These are phyloP conservation scores for Rhaphigaster nebulosa DNA, from an alignment of 2,888 invertebrate genomes.

Conservation along the genomic window DNA sequence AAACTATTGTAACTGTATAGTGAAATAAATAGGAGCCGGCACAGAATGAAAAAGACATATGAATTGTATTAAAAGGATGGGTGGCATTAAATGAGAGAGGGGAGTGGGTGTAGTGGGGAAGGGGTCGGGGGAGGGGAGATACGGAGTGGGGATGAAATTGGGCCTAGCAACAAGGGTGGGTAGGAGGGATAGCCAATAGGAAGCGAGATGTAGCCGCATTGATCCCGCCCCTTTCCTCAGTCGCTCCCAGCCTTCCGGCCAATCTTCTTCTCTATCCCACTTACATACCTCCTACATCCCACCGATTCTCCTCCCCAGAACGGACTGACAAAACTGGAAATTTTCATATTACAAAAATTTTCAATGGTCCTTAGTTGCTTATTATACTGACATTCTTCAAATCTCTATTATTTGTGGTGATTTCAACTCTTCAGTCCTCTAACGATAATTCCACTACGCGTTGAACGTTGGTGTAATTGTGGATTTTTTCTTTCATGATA, in stretches of 20 bases:
- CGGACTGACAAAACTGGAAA: slow-evolving; percentile 28
- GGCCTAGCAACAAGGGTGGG: slow-evolving; percentile 32
- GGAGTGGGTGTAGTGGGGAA: neutral
- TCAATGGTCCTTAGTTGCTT: neutral
- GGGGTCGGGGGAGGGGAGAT: slow-evolving; percentile 13
- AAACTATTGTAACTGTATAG: slow-evolving; percentile 46
- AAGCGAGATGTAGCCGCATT: slow-evolving; percentile 45
- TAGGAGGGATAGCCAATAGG: slow-evolving; percentile 49
- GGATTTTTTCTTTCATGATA: neutral
- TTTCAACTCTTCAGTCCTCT: neutral
- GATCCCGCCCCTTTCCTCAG: slow-evolving; percentile 55
- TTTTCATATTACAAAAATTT: slow-evolving; percentile 11
- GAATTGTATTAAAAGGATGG: slow-evolving; percentile 51
- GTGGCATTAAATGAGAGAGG: slow-evolving; percentile 30
- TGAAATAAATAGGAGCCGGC: slow-evolving; percentile 39
- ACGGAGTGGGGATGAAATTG: slow-evolving; percentile 2
- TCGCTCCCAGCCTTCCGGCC: slow-evolving; percentile 46
- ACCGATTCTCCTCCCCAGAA: slow-evolving; percentile 25
- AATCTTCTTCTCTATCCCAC: slow-evolving; percentile 38
- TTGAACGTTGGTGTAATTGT: neutral
- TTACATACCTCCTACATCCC: slow-evolving; percentile 43
- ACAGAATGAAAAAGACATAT: slow-evolving; percentile 42
- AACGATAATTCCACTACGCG: neutral
- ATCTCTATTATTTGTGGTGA: neutral
- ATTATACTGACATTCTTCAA: neutral